Conservation (phyloP, 2,888 invertebrate genomes). For the Eustalomyia histrio region DNA sequence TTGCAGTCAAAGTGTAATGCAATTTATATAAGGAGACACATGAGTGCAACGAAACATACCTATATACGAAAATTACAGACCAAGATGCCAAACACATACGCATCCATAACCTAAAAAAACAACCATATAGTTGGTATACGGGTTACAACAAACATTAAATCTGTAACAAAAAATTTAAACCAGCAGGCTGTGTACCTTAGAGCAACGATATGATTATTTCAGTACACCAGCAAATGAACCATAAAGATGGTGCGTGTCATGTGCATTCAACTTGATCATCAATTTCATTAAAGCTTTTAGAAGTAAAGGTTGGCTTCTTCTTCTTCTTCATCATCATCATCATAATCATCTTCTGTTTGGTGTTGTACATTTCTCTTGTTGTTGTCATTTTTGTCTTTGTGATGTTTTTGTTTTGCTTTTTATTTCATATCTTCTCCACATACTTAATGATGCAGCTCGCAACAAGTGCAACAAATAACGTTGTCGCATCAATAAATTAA, state of each 20-base stretch:
- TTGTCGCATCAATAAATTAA: constrained; percentile 63
- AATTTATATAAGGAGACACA: constrained; percentile 26
- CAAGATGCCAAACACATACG: constrained; percentile 19
- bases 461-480: constrained; percentile 62
- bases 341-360: neutral
- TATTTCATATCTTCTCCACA: constrained; percentile 31
- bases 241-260: constrained; percentile 56
- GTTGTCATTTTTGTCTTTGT: constrained; percentile 6
- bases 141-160: neutral
- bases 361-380: neutral
- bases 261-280: constrained; percentile 53
- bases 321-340: neutral
- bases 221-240: neutral
- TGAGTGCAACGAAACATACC: neutral
- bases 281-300: constrained; percentile 35
- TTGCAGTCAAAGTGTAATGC: constrained; percentile 38
- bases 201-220: neutral
- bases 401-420: constrained; percentile 10
- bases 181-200: neutral
- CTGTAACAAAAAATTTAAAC: neutral
- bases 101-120: constrained; percentile 43
- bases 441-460: constrained; percentile 54
- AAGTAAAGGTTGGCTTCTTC: constrained; percentile 4
- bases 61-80: constrained; percentile 6
- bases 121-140: neutral